These are phyloP conservation scores for Tanypteryx hageni DNA, from an alignment of 2,888 invertebrate genomes.

Conservation along the genomic window DNA sequence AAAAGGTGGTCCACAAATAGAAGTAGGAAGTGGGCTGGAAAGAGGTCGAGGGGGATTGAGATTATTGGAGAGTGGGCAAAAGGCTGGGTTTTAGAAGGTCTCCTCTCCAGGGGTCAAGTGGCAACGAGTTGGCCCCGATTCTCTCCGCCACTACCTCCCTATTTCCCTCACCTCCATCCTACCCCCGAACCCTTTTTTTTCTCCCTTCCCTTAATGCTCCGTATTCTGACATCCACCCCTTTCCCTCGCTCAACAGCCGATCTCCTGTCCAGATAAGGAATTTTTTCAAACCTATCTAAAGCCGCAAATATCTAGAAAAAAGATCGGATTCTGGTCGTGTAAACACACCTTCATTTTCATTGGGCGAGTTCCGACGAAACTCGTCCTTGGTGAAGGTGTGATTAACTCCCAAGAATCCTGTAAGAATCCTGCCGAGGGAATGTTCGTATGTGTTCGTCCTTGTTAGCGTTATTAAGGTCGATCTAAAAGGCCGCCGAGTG, in stretches of 20 bases:
- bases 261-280: not conserved
- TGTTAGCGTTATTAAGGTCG: too few relatives aligned
- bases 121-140: not conserved
- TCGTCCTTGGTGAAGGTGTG: too few relatives aligned
- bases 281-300: not conserved
- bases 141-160: too few relatives aligned
- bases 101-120: constrained; percentile 2
- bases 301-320: not conserved
- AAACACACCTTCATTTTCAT: too few relatives aligned
- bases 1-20: not conserved
- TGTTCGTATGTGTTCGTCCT: too few relatives aligned
- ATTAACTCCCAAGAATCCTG: too few relatives aligned
- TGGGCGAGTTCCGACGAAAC: too few relatives aligned
- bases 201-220: not conserved
- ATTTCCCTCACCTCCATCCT: too few relatives aligned
- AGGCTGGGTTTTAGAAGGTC: not conserved
- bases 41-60: not conserved
- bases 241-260: not conserved
- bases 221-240: not conserved
- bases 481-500: too few relatives aligned
- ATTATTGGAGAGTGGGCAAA: not conserved
- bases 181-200: not conserved
- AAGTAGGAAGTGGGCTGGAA: not conserved
- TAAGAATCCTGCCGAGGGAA: too few relatives aligned
- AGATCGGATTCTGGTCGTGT: not conserved